Conservation (phyloP, 2,888 invertebrate genomes). For the Eumacrocentrus americanus region DNA sequence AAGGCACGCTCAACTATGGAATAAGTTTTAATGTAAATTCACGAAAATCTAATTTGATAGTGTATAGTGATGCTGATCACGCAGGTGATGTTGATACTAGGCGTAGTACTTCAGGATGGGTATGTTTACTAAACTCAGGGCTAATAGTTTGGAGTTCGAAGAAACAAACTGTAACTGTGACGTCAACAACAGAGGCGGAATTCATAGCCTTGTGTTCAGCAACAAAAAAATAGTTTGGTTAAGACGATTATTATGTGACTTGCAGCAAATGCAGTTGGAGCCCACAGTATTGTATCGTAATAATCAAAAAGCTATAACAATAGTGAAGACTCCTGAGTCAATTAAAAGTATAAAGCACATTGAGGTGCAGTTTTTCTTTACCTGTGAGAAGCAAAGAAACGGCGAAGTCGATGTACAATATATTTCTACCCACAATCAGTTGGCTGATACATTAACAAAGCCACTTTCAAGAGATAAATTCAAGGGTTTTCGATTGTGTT, state of each 20-base stretch:
- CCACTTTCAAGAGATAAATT: neutral
- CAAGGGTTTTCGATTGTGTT: neutral
- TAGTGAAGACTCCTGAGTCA: neutral
- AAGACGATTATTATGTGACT: conserved; percentile 1
- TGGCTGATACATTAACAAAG: neutral
- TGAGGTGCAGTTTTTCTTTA: neutral
- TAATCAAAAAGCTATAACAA: neutral
- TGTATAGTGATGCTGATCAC: conserved; percentile 17
- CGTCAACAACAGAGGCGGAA: conserved; percentile 26
- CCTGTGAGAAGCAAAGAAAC: too few species aligned
- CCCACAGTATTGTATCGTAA: neutral
- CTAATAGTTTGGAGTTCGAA: conserved; percentile 25
- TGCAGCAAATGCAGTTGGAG: too few species aligned
- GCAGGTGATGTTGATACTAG: conserved; percentile 2
- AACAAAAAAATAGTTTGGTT: conserved; percentile 27
- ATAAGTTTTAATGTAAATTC: neutral
- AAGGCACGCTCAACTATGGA: conserved; percentile 18
- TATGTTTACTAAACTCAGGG: conserved; percentile 9
- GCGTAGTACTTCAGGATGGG: conserved; percentile 20
- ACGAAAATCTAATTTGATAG: neutral
- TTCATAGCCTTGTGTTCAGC: conserved; percentile 24
- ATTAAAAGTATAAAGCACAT: neutral
- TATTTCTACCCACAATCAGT: neutral
- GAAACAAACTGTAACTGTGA: conserved; percentile 21
- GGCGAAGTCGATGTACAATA: neutral